phyloP scores from a whole-genome alignment of 2,888 invertebrate species.

The Dicyrtomina minuta region DNA sequence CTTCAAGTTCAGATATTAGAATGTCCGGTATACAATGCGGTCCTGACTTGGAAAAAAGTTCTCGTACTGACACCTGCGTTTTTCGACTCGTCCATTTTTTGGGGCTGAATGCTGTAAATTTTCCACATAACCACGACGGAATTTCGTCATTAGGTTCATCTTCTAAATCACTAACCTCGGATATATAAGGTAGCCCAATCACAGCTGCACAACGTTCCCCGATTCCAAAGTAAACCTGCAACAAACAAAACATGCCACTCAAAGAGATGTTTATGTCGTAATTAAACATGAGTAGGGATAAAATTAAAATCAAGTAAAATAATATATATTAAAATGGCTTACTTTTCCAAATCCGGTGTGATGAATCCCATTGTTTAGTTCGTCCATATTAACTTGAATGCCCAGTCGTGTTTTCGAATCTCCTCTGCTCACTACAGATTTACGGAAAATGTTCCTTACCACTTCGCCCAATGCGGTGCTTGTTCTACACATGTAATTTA shows the following conservation, averaged over 20 bases:
- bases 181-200: conserved; percentile 45
- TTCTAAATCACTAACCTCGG: conserved; percentile 44
- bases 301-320: too few species aligned
- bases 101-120: conserved; percentile 49
- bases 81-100: conserved; percentile 50
- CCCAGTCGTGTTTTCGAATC: conserved; percentile 11
- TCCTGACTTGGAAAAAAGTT: conserved; percentile 42
- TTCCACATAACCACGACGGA: conserved; percentile 51
- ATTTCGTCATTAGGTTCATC: conserved; percentile 39
- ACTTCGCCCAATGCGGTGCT: conserved; percentile 14
- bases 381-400: conserved; percentile 34
- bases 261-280: too few species aligned
- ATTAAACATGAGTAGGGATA: too few species aligned
- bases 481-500: neutral
- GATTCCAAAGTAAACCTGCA: conserved; percentile 45
- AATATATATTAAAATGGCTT: neutral
- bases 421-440: conserved; percentile 16
- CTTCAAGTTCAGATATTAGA: conserved; percentile 56
- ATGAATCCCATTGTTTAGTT: conserved; percentile 39
- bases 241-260: conserved; percentile 24
- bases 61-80: conserved; percentile 52
- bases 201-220: conserved; percentile 48
- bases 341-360: conserved; percentile 47
- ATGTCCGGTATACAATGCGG: conserved; percentile 55
- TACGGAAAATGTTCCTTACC: conserved; percentile 24